These are phyloP conservation scores for Mallotus villosus DNA, from an alignment of 2,797 vertebrate species.

Conservation along the genomic window DNA sequence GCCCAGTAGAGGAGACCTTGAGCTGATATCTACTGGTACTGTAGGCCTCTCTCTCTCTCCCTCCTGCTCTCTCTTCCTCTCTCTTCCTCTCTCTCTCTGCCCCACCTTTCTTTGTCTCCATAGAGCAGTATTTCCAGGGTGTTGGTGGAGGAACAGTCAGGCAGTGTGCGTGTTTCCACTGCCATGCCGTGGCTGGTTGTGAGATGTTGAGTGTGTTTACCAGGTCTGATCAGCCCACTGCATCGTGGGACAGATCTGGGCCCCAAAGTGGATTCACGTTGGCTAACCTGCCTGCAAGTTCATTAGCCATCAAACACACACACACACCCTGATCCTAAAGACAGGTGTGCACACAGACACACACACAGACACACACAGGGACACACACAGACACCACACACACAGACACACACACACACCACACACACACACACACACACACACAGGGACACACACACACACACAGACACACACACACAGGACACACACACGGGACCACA, in stretches of 20 bases:
- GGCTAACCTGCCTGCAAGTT: constrained; percentile 51
- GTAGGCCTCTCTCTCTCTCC: not conserved
- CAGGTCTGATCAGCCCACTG: constrained; percentile 32
- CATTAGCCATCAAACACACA: constrained; percentile 37
- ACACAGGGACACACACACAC: constrained; percentile 2
- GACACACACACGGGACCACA: constrained; percentile 1
- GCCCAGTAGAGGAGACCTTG: not conserved
- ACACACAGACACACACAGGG: not conserved
- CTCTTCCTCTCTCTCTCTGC: not conserved
- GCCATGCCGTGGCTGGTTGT: constrained; percentile 23
- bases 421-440: constrained; percentile 11
- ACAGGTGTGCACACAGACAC: constrained; percentile 3
- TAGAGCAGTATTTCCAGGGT: not conserved
- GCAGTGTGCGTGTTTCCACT: not conserved
- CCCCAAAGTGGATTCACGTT: constrained; percentile 52
- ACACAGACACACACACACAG: not conserved
- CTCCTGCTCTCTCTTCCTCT: not conserved
- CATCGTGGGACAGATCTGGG: constrained; percentile 38
- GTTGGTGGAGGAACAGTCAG: not conserved
- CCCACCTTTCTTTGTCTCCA: not conserved
- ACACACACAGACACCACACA: constrained; percentile 4
- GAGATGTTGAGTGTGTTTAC: constrained; percentile 28
- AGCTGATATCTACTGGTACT: not conserved
- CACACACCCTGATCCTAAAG: constrained; percentile 5
- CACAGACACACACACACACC: not conserved